These are phyloP conservation scores for Ceratina japonica DNA, from an alignment of 1,140 invertebrate species.

Conservation along the genomic window DNA sequence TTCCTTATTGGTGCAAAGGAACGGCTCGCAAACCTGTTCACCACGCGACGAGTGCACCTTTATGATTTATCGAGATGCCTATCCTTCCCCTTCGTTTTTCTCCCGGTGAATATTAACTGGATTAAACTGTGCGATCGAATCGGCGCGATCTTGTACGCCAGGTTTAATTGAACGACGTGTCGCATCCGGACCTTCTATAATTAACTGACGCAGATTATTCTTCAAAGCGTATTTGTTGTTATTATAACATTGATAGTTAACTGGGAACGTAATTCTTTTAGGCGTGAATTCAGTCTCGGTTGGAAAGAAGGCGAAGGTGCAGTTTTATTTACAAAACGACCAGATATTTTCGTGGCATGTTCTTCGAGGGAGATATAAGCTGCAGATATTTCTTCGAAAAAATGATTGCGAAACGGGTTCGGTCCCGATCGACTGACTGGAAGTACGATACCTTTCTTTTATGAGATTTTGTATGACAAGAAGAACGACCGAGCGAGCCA, in stretches of 20 bases:
- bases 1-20: background rate
- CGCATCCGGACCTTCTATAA: background rate
- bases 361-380: too few relatives aligned
- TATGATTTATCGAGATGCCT: constrained; percentile 18
- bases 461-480: too few relatives aligned
- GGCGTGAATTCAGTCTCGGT: too few relatives aligned
- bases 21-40: constrained; percentile 19
- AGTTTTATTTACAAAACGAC: background rate
- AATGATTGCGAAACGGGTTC: too few relatives aligned
- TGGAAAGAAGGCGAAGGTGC: too few relatives aligned
- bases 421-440: too few relatives aligned
- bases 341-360: too few relatives aligned
- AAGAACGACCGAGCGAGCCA: too few relatives aligned
- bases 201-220: background rate
- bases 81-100: background rate
- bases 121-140: background rate
- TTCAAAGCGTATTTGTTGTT: too few relatives aligned
- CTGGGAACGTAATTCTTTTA: background rate
- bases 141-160: background rate
- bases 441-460: too few relatives aligned
- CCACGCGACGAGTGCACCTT: constrained; percentile 32
- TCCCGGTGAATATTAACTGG: background rate
- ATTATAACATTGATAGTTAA: background rate
- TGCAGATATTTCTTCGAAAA: too few relatives aligned
- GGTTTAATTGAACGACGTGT: constrained; percentile 14